Base-by-base conservation (phyloP, 2,113 vertebrate species). In the Bungarus multicinctus region DNA sequence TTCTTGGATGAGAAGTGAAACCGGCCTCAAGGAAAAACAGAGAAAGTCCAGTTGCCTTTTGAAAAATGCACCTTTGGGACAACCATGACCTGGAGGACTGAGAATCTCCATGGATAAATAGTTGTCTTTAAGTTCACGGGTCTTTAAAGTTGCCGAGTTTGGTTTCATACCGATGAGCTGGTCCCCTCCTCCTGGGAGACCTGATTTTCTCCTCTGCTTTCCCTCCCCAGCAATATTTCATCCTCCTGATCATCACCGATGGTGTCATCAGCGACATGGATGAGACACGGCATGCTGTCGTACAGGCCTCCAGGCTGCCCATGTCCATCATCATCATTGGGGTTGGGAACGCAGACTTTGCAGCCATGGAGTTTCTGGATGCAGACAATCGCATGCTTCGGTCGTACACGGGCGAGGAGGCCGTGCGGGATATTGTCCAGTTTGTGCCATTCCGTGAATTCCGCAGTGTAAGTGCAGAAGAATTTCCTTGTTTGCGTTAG, bases 251-350 rank as follows among this genome's bases (percentile, higher is more conserved):
- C 95, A 99, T 99, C 97, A 99, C 99, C 0, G 99, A 99, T 0
- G 99, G 99, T 0, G 99, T 99, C 96, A 99, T 99, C 97, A 99
- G 99, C 0, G 99, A 99, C 96, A 99, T 99, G 99, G 99, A 99
- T 0, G 99, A 99, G 97, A 99, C 99, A 0, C 97, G 99, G 0
- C 97, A 99, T 0, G 99, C 99, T 0, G 98, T 99, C 57, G 99
- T 99, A 5, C 98, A 99, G 97, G 99, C 99, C 0, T 99, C 99
- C 90, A 99, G 98, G 97, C 97, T 99, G 93, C 99, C 99, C 96
- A 99, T 99, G 99, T 99, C 99, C 95, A 99, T 99, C 96, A 99
- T 99, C 96, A 99, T 99, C 25, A 98, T 99, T 0, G 99, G 99
- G 0, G 99, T 99, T 85, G 99, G 99, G 94, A 99, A 99, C 0